Evolutionary conservation across 2,797 vertebrate species (phyloP).

Genomic region (Tiaroga cobitis): DNA sequence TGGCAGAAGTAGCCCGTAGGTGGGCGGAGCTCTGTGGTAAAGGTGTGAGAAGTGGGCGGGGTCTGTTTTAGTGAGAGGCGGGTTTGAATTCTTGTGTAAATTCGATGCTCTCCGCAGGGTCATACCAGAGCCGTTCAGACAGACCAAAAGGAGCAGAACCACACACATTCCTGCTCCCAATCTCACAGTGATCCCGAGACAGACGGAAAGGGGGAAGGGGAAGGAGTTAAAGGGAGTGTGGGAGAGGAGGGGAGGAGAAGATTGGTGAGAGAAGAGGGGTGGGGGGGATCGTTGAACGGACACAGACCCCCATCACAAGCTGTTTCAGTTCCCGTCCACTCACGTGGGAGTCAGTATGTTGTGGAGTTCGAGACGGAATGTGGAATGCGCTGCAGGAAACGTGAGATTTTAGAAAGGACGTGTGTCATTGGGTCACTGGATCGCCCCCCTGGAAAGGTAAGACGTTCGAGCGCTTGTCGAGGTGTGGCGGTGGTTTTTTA

Average conservation of each 20-base stretch:
- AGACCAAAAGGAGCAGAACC: constrained; percentile 38
- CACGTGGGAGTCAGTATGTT: constrained; percentile 67
- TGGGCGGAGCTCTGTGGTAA: background rate
- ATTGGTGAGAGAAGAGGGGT: constrained; percentile 62
- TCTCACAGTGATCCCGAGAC: constrained; percentile 64
- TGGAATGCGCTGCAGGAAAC: constrained; percentile 17
- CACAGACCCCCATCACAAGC: constrained; percentile 60
- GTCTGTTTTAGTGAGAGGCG: constrained; percentile 32
- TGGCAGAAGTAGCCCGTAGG: background rate
- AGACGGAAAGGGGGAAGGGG: constrained; percentile 63
- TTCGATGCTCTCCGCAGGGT: constrained; percentile 56
- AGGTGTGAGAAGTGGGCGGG: constrained; percentile 3
- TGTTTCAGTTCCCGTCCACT: constrained; percentile 70
- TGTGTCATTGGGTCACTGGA: constrained; percentile 1
- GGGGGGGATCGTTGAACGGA: constrained; percentile 58
- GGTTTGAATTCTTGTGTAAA: constrained; percentile 61
- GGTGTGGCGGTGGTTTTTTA: constrained; percentile 9
- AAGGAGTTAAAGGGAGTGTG: constrained; percentile 63
- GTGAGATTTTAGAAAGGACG: constrained; percentile 22
- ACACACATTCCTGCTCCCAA: constrained; percentile 68
- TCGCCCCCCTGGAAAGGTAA: constrained; percentile 41
- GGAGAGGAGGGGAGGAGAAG: constrained; percentile 56
- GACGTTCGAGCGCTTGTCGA: background rate
- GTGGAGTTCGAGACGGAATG: constrained; percentile 62
- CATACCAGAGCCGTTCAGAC: constrained; percentile 66